These are phyloP conservation scores for Grus americana DNA, from an alignment of 2,113 vertebrate genomes.

Conservation along the genomic window DNA sequence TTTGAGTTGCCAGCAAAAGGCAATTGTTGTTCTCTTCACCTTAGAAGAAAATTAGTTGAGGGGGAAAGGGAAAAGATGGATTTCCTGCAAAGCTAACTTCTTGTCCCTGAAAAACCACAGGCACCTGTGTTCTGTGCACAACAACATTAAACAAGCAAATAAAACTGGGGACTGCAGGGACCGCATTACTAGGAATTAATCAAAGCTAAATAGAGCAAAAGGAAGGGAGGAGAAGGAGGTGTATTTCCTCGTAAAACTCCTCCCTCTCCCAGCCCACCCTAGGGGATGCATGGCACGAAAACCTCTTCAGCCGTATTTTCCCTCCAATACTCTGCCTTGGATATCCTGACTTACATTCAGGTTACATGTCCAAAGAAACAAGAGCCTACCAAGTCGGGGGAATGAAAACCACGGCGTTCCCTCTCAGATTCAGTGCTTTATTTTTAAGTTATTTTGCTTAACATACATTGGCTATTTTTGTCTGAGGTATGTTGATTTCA, in stretches of 20 bases:
- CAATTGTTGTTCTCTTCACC: background rate
- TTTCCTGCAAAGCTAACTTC: background rate
- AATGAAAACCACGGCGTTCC: background rate
- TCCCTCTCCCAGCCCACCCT: background rate
- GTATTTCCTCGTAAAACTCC: background rate
- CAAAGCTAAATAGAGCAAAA: background rate
- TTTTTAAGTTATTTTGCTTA: background rate
- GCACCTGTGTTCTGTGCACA: background rate
- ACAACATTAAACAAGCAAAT: background rate
- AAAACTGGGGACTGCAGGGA: background rate
- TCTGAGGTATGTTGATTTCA: background rate
- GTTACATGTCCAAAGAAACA: background rate
- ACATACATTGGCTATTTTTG: background rate
- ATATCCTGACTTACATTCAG: background rate
- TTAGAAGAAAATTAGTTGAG: background rate
- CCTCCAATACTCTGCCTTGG: background rate
- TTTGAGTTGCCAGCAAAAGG: background rate
- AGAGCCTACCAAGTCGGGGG: background rate
- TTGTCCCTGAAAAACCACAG: background rate
- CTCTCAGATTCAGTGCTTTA: background rate
- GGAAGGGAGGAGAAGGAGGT: background rate
- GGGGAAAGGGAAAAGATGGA: background rate
- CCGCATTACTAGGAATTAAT: background rate
- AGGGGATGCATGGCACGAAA: background rate
- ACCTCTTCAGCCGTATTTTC: background rate